A percentile compares a stretch with the other conserved stretches of the same genome.
Evolutionary conservation across 2,113 vertebrate species (phyloP).

Genomic region (Ailurus styani): DNA sequence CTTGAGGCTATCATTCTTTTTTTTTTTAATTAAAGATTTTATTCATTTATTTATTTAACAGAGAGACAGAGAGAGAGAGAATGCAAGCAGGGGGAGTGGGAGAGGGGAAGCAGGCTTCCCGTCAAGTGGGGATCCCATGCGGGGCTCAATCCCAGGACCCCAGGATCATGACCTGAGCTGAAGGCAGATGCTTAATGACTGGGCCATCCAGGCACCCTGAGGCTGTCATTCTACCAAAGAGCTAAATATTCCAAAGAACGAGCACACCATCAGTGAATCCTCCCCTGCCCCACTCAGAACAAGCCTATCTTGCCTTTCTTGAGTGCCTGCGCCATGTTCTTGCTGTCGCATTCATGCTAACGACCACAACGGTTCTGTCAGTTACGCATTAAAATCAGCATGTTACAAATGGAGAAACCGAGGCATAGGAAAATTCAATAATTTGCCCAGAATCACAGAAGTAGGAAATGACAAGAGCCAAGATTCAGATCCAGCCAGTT

Average conservation of each 20-base stretch:
- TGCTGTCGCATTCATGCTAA: not conserved
- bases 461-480: not conserved
- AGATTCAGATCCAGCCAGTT: not conserved
- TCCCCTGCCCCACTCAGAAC: not conserved
- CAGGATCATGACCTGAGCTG: too few relatives aligned
- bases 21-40: too few relatives aligned
- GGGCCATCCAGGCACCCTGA: not conserved
- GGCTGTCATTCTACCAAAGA: not conserved
- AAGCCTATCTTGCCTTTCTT: not conserved
- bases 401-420: not conserved
- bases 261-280: not conserved
- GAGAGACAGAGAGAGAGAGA: too few relatives aligned
- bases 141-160: too few relatives aligned
- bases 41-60: too few relatives aligned
- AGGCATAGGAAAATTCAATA: not conserved
- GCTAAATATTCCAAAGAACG: not conserved
- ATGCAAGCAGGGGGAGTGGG: too few relatives aligned
- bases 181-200: too few relatives aligned
- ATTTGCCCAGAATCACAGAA: not conserved
- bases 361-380: not conserved
- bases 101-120: too few relatives aligned
- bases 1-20: not conserved
- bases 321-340: not conserved
- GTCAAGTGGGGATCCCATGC: too few relatives aligned
- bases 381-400: not conserved